Conservation (phyloP, 2,113 vertebrate genomes). For the Sander lucioperca region DNA sequence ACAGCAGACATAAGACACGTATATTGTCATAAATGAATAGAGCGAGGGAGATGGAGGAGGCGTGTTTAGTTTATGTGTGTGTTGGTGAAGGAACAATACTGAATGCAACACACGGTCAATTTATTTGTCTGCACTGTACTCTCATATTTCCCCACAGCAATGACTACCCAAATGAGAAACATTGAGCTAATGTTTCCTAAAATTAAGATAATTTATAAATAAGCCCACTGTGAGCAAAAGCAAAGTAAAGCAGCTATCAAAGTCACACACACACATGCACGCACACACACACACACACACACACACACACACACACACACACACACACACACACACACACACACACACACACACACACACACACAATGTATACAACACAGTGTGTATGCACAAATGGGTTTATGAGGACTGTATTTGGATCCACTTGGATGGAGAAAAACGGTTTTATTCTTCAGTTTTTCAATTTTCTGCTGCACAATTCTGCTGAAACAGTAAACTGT, state of each 20-base stretch:
- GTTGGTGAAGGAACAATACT: constrained; percentile 18
- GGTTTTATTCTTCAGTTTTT: constrained; percentile 33
- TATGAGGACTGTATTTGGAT: constrained; percentile 36
- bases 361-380: neutral
- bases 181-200: constrained; percentile 21
- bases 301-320: neutral
- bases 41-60: constrained; percentile 6
- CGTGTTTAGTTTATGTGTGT: constrained; percentile 10
- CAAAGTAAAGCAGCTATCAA: constrained; percentile 24
- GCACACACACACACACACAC: neutral
- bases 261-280: constrained; percentile 3
- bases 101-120: constrained; percentile 16
- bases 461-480: constrained; percentile 48
- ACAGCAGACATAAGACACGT: constrained; percentile 15
- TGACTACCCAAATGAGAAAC: constrained; percentile 22
- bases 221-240: constrained; percentile 16
- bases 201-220: constrained; percentile 45
- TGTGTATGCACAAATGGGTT: constrained; percentile 2
- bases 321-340: neutral
- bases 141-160: constrained; percentile 12
- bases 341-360: neutral
- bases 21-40: constrained; percentile 49
- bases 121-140: constrained; percentile 19
- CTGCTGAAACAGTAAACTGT: constrained; percentile 45
- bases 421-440: constrained; percentile 30